Conservation (phyloP, 2,113 vertebrate genomes). For the Pogona vitticeps region DNA sequence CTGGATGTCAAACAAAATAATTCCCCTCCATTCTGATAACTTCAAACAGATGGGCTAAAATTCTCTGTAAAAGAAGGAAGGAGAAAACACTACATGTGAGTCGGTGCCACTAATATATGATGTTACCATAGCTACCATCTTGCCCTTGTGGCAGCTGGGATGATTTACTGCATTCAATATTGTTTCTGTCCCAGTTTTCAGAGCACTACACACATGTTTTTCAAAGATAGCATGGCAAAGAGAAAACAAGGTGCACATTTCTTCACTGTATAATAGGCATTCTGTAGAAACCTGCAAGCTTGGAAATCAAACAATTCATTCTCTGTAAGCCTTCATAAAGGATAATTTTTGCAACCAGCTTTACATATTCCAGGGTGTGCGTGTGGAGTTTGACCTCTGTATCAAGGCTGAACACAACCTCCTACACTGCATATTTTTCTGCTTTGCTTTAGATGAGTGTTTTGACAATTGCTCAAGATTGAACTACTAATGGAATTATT, state of each 20-base stretch:
- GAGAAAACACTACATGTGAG: rapidly evolving
- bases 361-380: neutral
- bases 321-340: neutral
- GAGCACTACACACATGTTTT: neutral
- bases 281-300: neutral
- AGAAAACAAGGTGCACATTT: constrained; percentile 8
- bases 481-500: neutral
- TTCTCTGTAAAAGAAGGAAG: neutral
- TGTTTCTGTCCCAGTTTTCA: neutral
- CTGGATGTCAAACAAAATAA: neutral
- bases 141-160: neutral
- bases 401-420: neutral
- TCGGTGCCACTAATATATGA: neutral
- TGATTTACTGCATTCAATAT: constrained; percentile 5
- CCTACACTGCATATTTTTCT: neutral
- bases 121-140: neutral
- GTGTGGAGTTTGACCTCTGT: neutral
- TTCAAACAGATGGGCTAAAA: neutral
- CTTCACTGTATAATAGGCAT: neutral
- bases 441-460: neutral
- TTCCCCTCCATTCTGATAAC: neutral
- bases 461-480: neutral
- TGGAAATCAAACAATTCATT: neutral
- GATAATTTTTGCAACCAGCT: neutral
- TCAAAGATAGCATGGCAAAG: constrained; percentile 9